Percentiles rank a stretch among this genome's conserved stretches.
phyloP scores from a whole-genome alignment of 2,113 vertebrate species.

The Glaucomys volans region DNA sequence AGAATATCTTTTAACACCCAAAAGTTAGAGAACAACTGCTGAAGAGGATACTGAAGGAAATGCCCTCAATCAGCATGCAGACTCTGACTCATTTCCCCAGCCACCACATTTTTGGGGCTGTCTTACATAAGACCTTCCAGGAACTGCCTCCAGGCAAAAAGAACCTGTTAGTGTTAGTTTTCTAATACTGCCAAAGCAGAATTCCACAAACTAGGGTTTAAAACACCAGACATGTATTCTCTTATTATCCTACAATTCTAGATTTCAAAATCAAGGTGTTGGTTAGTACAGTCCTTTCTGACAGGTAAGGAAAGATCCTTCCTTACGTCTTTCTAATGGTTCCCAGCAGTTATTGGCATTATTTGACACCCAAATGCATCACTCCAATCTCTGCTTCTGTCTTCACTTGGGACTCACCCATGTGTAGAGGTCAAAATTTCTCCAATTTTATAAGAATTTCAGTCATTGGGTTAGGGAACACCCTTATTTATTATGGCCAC shows the following conservation, averaged over 20 bases:
- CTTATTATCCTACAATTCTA: not conserved
- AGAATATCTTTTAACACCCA: not conserved
- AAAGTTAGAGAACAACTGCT: not conserved
- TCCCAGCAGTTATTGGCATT: not conserved
- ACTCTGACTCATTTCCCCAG: not conserved
- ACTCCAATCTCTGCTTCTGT: not conserved
- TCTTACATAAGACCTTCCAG: not conserved
- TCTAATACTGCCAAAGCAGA: too few species aligned
- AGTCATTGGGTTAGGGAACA: not conserved
- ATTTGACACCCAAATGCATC: not conserved
- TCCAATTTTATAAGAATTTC: not conserved
- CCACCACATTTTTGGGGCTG: not conserved
- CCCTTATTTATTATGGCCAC: not conserved
- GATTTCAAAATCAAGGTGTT: not conserved
- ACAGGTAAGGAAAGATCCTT: fast-evolving
- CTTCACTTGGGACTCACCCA: not conserved
- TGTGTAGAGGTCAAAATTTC: not conserved
- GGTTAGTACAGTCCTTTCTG: not conserved
- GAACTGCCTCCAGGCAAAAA: not conserved
- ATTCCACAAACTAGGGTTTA: not conserved
- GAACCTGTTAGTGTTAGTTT: not conserved
- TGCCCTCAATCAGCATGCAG: too few species aligned
- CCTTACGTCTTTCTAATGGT: not conserved
- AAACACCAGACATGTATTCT: not conserved
- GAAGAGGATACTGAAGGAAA: fast-evolving